Evolutionary conservation across 2,113 vertebrate genomes (phyloP).

Genomic region (Sarotherodon lohbergeri): DNA sequence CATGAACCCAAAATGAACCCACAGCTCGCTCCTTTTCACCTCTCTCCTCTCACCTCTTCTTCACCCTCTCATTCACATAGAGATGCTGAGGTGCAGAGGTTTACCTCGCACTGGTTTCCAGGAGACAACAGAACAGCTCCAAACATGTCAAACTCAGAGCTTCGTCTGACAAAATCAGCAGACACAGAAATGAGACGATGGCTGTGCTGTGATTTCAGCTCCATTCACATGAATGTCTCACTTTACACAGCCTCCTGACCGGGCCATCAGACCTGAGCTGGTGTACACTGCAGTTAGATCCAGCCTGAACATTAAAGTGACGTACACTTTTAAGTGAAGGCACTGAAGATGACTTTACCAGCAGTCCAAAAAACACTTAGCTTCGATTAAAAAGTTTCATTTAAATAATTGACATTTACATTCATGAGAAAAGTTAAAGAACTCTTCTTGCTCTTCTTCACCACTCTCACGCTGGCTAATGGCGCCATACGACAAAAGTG

Average conservation of each 20-base stretch:
- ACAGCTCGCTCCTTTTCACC: not conserved
- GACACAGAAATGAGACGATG: not conserved
- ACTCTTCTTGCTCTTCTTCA: not conserved
- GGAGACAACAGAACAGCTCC: not conserved
- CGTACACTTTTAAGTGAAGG: not conserved
- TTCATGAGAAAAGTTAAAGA: not conserved
- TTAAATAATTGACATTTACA: not conserved
- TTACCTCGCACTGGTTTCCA: not conserved
- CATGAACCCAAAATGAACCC: not conserved
- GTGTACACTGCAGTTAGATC: not conserved
- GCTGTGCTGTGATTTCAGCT: not conserved
- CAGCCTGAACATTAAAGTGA: not conserved
- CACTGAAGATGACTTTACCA: not conserved
- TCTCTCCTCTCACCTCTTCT: not conserved
- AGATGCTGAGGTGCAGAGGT: not conserved
- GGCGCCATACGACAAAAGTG: not conserved
- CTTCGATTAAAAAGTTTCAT: not conserved
- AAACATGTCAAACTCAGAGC: not conserved
- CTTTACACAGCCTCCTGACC: not conserved
- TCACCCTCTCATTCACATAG: not conserved
- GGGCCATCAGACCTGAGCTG: not conserved
- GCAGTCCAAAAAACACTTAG: not conserved
- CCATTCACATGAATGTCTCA: not conserved
- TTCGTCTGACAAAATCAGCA: not conserved
- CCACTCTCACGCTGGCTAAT: not conserved